These are phyloP conservation scores for Agapornis roseicollis DNA, from an alignment of 2,113 vertebrate species.

Conservation along the genomic window DNA sequence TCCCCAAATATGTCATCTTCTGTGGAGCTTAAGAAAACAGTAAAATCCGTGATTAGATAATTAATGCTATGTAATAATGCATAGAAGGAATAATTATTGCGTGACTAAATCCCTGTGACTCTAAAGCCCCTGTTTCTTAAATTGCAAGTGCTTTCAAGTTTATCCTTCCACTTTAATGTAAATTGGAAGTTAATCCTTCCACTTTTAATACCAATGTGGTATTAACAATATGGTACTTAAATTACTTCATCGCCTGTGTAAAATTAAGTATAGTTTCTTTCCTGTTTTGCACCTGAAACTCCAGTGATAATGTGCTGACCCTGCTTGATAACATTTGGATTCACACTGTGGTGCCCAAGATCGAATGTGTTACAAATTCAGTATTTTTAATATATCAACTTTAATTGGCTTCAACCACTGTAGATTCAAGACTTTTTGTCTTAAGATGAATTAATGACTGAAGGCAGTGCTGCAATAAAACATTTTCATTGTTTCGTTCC, in stretches of 20 bases:
- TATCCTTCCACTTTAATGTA: neutral
- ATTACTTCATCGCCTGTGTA: neutral
- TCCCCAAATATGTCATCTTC: neutral
- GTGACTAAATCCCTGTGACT: neutral
- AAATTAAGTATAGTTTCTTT: neutral
- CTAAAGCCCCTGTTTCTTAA: neutral
- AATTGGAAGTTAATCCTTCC: neutral
- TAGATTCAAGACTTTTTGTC: neutral
- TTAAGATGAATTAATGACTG: neutral
- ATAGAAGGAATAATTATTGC: neutral
- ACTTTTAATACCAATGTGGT: neutral
- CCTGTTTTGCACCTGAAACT: neutral
- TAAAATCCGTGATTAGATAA: neutral
- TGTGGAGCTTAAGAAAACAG: neutral
- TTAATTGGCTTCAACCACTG: neutral
- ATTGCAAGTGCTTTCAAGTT: neutral
- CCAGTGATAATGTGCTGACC: rapidly evolving
- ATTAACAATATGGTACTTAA: neutral
- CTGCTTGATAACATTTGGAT: neutral
- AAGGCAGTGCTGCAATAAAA: neutral
- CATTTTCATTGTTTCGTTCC: neutral
- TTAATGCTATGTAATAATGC: neutral
- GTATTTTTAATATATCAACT: neutral
- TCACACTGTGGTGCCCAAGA: neutral
- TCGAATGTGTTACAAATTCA: neutral